Conservation (phyloP, 2,113 vertebrate genomes). For the Colius striatus region DNA sequence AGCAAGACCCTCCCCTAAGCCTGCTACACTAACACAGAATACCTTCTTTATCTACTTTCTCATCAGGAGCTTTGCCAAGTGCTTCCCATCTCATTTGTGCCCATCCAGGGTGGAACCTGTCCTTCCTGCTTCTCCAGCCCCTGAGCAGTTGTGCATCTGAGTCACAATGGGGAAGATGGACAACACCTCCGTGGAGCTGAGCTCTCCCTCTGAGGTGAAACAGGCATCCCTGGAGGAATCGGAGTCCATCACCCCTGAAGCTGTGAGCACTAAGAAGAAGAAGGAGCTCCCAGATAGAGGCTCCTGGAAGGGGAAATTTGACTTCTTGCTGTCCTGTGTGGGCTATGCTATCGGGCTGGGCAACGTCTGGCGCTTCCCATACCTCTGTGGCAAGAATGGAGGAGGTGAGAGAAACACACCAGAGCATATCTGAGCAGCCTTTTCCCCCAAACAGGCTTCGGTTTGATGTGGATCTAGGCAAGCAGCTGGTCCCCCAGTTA, state of each 20-base stretch:
- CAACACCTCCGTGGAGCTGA: conserved; percentile 81
- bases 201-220: conserved; percentile 80
- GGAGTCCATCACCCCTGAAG: background rate
- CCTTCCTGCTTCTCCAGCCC: background rate
- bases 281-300: conserved; percentile 83
- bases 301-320: conserved; percentile 91
- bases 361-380: conserved; percentile 93
- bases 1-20: background rate
- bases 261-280: conserved; percentile 33
- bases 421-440: background rate
- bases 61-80: background rate
- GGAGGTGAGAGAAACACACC: conserved; percentile 78
- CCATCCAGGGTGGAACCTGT: background rate
- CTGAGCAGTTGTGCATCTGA: background rate
- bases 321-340: conserved; percentile 90
- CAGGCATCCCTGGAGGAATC: conserved; percentile 81
- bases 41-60: background rate
- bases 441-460: background rate
- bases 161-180: conserved; percentile 84
- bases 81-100: fast-evolving
- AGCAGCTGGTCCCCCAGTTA: background rate
- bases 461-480: background rate
- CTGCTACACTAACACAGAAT: background rate
- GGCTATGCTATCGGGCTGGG: conserved; percentile 91
- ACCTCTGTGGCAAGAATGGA: conserved; percentile 92